These are phyloP conservation scores for Cephalopterus ornatus DNA, from an alignment of 2,113 vertebrate genomes.

Conservation along the genomic window DNA sequence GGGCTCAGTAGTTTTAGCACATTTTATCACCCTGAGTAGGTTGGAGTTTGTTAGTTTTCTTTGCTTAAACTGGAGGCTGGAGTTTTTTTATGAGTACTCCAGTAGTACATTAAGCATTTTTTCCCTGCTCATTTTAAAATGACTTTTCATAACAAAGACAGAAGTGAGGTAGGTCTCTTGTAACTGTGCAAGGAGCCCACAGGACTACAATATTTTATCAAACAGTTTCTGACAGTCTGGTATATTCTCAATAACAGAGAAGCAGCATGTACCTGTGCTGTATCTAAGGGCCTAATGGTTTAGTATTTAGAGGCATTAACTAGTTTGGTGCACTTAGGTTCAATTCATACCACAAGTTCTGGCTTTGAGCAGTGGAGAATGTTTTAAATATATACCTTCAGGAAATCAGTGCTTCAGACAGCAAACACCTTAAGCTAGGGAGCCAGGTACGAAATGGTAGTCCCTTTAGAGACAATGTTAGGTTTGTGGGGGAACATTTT, in stretches of 20 bases:
- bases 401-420: background rate
- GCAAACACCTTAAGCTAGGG: background rate
- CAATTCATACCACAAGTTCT: background rate
- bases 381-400: background rate
- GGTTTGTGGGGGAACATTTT: background rate
- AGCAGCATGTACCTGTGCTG: background rate
- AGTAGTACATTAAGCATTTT: background rate
- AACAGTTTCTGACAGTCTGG: background rate
- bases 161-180: background rate
- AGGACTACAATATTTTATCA: background rate
- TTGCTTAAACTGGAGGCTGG: background rate
- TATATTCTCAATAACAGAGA: background rate
- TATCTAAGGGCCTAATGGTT: background rate
- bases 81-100: background rate
- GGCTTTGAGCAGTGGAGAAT: background rate
- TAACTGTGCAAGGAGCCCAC: background rate
- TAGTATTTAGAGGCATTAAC: background rate
- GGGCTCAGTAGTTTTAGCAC: background rate
- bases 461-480: background rate
- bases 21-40: conserved; percentile 2
- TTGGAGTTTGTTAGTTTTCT: conserved; percentile 8
- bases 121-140: background rate
- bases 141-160: background rate
- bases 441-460: background rate
- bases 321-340: background rate